These are phyloP conservation scores for Picus viridis DNA, from an alignment of 2,797 vertebrate species.

Conservation along the genomic window DNA sequence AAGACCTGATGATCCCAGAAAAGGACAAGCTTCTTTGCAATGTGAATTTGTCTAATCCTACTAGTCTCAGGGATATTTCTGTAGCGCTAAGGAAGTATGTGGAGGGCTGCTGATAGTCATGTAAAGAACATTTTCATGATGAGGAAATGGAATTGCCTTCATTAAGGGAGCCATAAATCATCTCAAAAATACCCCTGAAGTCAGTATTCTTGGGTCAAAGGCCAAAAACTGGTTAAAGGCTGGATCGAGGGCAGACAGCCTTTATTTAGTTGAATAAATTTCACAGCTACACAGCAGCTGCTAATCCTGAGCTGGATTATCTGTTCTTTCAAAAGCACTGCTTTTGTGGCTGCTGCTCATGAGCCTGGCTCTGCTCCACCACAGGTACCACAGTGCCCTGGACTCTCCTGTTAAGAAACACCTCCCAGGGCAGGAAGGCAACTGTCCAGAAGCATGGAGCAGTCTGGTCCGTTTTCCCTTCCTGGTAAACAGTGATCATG, in stretches of 20 bases:
- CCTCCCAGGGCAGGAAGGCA: neutral
- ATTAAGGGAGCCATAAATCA: neutral
- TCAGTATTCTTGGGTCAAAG: neutral
- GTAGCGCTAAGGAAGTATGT: neutral
- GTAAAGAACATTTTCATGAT: neutral
- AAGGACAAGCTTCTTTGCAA: neutral
- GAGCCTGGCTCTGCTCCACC: neutral
- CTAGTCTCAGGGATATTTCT: neutral
- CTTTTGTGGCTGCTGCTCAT: neutral
- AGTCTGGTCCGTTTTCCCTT: neutral
- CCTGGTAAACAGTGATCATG: neutral
- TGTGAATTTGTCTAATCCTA: neutral
- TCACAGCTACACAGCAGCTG: neutral
- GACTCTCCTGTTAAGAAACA: neutral
- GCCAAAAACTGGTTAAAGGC: neutral
- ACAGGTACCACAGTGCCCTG: fast-evolving
- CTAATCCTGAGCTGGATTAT: slow-evolving; percentile 52
- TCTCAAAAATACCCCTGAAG: neutral
- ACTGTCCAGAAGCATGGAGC: fast-evolving
- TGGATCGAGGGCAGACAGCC: neutral
- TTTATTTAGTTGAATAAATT: slow-evolving; percentile 34
- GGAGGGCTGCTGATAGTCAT: neutral
- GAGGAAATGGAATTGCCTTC: neutral
- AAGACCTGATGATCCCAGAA: neutral
- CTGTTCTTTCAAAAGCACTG: neutral